phyloP scores from a whole-genome alignment of 37 sponge, comb jelly and placozoan species.

The Hexactinellida sp. region DNA sequence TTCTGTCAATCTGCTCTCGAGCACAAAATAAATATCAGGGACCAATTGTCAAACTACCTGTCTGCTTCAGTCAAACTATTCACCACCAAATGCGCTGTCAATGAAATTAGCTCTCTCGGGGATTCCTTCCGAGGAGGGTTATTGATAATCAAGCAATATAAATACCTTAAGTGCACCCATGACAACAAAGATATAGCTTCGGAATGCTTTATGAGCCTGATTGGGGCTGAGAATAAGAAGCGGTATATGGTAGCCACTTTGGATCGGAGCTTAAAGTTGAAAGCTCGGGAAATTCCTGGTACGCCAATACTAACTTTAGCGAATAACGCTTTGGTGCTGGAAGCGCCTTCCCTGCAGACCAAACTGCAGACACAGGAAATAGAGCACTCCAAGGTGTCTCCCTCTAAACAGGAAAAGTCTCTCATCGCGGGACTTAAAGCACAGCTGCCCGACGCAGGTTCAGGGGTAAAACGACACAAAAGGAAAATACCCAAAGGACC shows the following conservation, averaged over 20 bases:
- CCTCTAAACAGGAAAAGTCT: not conserved
- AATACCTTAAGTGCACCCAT: not conserved
- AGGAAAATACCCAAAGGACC: not conserved
- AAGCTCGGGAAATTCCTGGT: not conserved
- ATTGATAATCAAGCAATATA: not conserved
- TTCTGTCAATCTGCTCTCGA: slow-evolving; percentile 17
- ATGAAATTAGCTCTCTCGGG: not conserved
- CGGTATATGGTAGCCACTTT: not conserved
- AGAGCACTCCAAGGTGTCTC: not conserved
- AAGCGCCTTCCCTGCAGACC: not conserved
- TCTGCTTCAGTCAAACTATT: slow-evolving; percentile 12
- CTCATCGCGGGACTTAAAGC: not conserved
- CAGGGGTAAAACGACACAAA: not conserved
- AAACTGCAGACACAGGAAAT: not conserved
- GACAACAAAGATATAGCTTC: not conserved
- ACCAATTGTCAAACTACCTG: slow-evolving; percentile 4
- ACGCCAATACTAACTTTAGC: not conserved
- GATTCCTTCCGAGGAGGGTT: not conserved
- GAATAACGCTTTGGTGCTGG: not conserved
- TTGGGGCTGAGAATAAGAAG: not conserved
- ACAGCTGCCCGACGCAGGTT: not conserved
- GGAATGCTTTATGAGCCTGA: not conserved
- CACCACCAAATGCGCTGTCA: not conserved
- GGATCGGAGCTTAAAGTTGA: not conserved
- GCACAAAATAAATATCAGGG: not conserved